Evolutionary conservation across 2,113 vertebrate genomes (phyloP).

Genomic region (Ancistrus triradiatus): DNA sequence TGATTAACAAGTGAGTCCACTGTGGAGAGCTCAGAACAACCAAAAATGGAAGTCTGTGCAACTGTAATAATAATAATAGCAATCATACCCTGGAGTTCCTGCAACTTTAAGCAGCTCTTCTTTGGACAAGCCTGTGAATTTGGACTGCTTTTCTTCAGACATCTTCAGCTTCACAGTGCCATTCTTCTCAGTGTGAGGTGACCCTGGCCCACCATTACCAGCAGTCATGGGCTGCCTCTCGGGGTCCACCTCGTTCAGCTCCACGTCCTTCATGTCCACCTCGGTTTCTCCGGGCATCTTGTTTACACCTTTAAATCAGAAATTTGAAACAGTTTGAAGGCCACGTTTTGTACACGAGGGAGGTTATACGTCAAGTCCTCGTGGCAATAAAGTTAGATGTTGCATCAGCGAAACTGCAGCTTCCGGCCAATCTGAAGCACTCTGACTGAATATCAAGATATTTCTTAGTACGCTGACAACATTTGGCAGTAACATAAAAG

Average conservation of each 20-base stretch:
- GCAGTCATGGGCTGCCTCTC: constrained; percentile 80
- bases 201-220: constrained; percentile 31
- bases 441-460: too few relatives aligned
- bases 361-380: not conserved
- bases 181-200: constrained; percentile 67
- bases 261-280: constrained; percentile 77
- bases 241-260: constrained; percentile 77
- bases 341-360: not conserved
- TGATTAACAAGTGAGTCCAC: too few relatives aligned
- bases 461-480: too few relatives aligned
- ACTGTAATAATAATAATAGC: too few relatives aligned
- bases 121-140: constrained; percentile 84
- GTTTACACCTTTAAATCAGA: not conserved
- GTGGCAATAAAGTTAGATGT: not conserved
- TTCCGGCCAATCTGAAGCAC: too few relatives aligned
- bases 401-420: constrained; percentile 10
- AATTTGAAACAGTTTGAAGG: not conserved
- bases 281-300: constrained; percentile 56
- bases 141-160: constrained; percentile 51
- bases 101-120: constrained; percentile 83
- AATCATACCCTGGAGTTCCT: constrained; percentile 71
- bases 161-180: constrained; percentile 74
- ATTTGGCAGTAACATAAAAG: too few relatives aligned
- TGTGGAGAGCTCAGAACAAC: too few relatives aligned
- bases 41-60: too few relatives aligned